Conservation (phyloP, 2,113 vertebrate genomes). For the Ciconia maguari region DNA sequence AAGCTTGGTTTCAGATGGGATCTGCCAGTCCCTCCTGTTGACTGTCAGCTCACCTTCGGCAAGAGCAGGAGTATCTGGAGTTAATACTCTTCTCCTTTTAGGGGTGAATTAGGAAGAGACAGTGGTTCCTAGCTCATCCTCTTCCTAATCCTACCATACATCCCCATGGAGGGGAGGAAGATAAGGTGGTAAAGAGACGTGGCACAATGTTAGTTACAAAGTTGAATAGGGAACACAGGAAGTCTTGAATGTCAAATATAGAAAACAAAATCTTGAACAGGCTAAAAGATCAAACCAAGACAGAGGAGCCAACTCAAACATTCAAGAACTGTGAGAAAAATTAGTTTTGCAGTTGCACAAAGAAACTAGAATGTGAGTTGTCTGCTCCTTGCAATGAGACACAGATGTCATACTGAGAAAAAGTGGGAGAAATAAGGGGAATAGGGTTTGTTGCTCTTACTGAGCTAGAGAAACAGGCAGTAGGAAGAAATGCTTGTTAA, state of each 20-base stretch:
- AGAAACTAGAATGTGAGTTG: neutral
- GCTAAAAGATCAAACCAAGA: neutral
- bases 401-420: neutral
- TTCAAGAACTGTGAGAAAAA: neutral
- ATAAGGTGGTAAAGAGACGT: neutral
- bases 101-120: neutral
- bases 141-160: neutral
- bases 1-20: neutral
- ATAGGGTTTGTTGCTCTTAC: neutral
- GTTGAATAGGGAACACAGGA: neutral
- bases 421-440: neutral
- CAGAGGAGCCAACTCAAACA: neutral
- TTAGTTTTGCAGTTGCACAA: neutral
- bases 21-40: neutral
- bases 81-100: neutral
- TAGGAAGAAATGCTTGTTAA: neutral
- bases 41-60: neutral
- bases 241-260: neutral
- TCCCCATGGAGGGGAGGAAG: neutral
- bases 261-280: neutral
- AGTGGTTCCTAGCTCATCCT: neutral
- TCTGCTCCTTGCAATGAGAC: neutral
- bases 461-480: neutral
- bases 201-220: neutral
- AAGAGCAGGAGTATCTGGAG: neutral